A percentile compares a stretch with the other conserved stretches of the same genome.
Evolutionary conservation across 2,113 vertebrate species (phyloP).

Genomic region (Gallinago media): DNA sequence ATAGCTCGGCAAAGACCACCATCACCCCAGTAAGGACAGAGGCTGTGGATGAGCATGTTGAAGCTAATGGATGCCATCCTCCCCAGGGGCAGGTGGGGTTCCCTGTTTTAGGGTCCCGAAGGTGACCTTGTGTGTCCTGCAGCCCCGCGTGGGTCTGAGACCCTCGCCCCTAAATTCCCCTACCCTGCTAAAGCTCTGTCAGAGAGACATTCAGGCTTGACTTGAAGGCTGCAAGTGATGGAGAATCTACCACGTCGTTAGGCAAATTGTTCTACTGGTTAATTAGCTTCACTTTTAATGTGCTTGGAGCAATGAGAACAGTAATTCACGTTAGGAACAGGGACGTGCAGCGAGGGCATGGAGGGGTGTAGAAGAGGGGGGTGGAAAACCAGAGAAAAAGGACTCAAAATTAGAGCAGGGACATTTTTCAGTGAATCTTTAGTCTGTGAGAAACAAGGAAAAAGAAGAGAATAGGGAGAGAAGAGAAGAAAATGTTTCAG

Average conservation of each 20-base stretch:
- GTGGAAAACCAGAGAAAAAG: neutral
- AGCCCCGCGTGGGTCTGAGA: fast-evolving
- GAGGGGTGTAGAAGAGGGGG: slow-evolving; percentile 13
- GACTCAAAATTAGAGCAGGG: slow-evolving; percentile 20
- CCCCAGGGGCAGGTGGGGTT: neutral
- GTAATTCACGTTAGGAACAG: slow-evolving; percentile 30
- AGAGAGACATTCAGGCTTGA: neutral
- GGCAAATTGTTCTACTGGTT: slow-evolving; percentile 67
- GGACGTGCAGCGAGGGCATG: neutral
- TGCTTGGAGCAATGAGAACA: slow-evolving; percentile 60
- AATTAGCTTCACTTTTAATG: slow-evolving; percentile 68
- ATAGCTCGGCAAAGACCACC: fast-evolving
- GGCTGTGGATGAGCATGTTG: neutral
- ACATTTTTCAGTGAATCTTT: neutral
- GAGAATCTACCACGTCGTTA: slow-evolving; percentile 59
- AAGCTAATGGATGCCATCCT: neutral
- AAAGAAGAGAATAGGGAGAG: neutral
- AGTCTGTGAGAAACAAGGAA: neutral
- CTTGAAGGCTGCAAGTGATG: slow-evolving; percentile 58
- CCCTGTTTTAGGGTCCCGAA: neutral
- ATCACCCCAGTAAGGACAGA: neutral
- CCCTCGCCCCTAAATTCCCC: too few relatives aligned
- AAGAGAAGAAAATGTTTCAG: neutral
- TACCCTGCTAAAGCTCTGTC: neutral
- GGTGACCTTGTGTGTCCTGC: neutral